A percentile compares a stretch with the other conserved stretches of the same genome.
Evolutionary conservation across 1,140 invertebrate species (phyloP).

Genomic region (Drosophila jambulina): DNA sequence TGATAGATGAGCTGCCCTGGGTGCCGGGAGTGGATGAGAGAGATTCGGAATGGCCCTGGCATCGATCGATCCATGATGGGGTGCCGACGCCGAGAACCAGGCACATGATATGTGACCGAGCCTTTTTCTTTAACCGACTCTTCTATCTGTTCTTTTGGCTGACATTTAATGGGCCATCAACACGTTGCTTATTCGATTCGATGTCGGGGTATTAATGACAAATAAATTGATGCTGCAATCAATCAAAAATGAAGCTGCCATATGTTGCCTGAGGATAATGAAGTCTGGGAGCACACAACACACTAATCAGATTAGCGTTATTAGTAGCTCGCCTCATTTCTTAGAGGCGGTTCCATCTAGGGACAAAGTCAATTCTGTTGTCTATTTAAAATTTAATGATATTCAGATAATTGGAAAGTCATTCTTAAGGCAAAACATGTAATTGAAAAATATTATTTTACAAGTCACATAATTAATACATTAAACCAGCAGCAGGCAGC

Average conservation of each 20-base stretch:
- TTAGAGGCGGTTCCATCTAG: not conserved
- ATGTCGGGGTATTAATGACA: constrained; percentile 62
- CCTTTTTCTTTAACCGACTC: constrained; percentile 13
- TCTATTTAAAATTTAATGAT: not conserved
- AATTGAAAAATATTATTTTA: not conserved
- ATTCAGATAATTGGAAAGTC: not conserved
- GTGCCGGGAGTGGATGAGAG: constrained; percentile 14
- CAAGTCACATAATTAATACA: constrained; percentile 38
- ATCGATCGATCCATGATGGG: constrained; percentile 9
- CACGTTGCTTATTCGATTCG: constrained; percentile 51
- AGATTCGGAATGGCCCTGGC: constrained; percentile 25
- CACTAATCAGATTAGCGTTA: constrained; percentile 43
- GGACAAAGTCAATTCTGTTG: not conserved
- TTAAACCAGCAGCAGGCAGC: constrained; percentile 29
- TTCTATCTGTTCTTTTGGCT: constrained; percentile 21
- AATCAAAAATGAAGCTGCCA: constrained; percentile 52
- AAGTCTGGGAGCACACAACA: constrained; percentile 38
- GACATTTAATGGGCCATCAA: constrained; percentile 65
- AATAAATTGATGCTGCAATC: constrained; percentile 71
- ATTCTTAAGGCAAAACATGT: not conserved
- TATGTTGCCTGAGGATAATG: constrained; percentile 51
- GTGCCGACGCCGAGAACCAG: not conserved
- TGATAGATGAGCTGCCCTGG: constrained; percentile 69
- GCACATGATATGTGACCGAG: constrained; percentile 27
- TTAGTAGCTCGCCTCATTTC: constrained; percentile 8